A percentile compares a stretch with the other conserved stretches of the same genome.
These are phyloP conservation scores for Onthophagus sagittarius DNA, from an alignment of 2,888 invertebrate species.

Conservation along the genomic window DNA sequence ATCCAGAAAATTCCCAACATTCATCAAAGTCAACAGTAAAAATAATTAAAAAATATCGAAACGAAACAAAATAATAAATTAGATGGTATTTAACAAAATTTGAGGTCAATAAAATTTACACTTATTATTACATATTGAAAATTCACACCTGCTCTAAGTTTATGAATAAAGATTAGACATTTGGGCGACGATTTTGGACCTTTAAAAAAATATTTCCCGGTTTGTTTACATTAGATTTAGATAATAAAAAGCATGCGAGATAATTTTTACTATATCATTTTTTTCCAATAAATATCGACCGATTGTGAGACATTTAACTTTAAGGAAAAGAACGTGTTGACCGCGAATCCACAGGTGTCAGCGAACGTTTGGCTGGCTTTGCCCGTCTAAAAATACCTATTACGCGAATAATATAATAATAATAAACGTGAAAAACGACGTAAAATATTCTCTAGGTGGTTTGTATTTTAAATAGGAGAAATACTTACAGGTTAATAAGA, in stretches of 20 bases:
- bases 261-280: neutral
- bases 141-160: neutral
- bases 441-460: no score
- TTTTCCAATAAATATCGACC: neutral
- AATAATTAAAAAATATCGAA: neutral
- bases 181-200: neutral
- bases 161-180: neutral
- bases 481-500: neutral
- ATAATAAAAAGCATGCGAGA: neutral
- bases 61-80: no score
- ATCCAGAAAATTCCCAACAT: neutral
- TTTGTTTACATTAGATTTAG: neutral
- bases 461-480: neutral
- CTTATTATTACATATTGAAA: neutral
- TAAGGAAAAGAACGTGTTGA: neutral
- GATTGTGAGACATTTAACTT: neutral
- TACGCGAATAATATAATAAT: constrained; percentile 7
- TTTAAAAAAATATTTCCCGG: neutral
- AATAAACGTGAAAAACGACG: neutral
- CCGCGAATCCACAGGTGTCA: constrained; percentile 7
- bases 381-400: constrained; percentile 8
- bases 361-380: neutral
- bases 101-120: neutral
- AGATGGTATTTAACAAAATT: no score
- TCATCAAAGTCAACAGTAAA: neutral